Percentiles rank a stretch among this genome's conserved stretches.
These are phyloP conservation scores for Tetraneura akinire DNA, from an alignment of 1,140 invertebrate genomes.

Conservation along the genomic window DNA sequence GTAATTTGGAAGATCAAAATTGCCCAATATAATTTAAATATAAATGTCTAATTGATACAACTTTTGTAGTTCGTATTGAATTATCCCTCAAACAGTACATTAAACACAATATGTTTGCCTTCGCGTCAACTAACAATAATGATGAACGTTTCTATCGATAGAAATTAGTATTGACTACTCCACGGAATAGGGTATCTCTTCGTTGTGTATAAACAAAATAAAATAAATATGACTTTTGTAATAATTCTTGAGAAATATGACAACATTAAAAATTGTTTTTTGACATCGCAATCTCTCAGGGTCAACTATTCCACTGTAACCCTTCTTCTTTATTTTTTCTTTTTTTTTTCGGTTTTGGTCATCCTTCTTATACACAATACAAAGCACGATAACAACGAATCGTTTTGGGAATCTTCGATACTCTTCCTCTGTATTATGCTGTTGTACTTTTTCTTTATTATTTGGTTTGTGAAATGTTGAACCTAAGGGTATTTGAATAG, in stretches of 20 bases:
- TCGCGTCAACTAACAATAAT: too few relatives aligned
- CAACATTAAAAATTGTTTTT: conserved; percentile 16
- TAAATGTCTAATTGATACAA: not conserved
- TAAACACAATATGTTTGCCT: not conserved
- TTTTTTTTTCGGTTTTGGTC: not conserved
- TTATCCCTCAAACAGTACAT: not conserved
- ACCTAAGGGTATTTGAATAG: conserved; percentile 2
- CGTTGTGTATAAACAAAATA: too few relatives aligned
- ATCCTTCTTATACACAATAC: not conserved
- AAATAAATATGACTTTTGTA: not conserved
- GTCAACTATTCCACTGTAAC: not conserved
- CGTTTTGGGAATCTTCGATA: conserved; percentile 15
- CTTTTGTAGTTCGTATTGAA: not conserved
- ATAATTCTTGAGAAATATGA: not conserved
- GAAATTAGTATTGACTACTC: conserved; percentile 11
- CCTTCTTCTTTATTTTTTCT: not conserved
- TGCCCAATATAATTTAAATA: not conserved
- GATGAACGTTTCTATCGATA: not conserved
- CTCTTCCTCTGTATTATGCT: not conserved
- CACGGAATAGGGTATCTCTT: not conserved
- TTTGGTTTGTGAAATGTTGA: conserved; percentile 12
- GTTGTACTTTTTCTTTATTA: conserved; percentile 1
- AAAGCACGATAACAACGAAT: not conserved
- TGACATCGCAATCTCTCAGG: not conserved
- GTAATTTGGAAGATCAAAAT: too few relatives aligned